Evolutionary conservation across 2,888 invertebrate species (phyloP).

Genomic region (Epirrhoe tristata): DNA sequence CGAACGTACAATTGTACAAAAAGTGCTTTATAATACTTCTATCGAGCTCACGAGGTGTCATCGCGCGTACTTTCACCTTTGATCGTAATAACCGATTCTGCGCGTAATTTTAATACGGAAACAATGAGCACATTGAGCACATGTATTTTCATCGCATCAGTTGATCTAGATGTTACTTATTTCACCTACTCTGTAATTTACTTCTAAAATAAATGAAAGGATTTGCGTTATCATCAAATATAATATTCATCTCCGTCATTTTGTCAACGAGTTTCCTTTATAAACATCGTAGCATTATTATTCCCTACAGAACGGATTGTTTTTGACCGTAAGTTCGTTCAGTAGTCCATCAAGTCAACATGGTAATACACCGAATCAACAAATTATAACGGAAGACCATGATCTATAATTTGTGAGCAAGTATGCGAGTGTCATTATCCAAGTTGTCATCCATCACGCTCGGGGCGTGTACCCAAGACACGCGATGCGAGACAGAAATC

Average conservation of each 20-base stretch:
- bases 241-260: background rate
- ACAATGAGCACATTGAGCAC: conserved; percentile 21
- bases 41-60: conserved; percentile 25
- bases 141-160: conserved; percentile 14
- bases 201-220: too few relatives aligned
- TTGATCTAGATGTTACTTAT: too few relatives aligned
- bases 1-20: conserved; percentile 31
- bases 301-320: background rate
- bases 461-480: conserved; percentile 47
- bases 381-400: conserved; percentile 39
- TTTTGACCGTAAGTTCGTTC: conserved; percentile 1
- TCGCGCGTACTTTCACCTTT: conserved; percentile 29
- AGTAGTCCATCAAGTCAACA: conserved; percentile 24
- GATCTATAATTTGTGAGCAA: conserved; percentile 35
- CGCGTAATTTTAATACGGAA: conserved; percentile 10
- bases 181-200: too few relatives aligned
- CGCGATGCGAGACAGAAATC: conserved; percentile 51
- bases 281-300: background rate
- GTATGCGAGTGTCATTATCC: conserved; percentile 39
- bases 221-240: background rate
- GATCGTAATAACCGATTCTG: conserved; percentile 22
- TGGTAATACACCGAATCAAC: conserved; percentile 36
- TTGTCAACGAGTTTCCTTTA: background rate
- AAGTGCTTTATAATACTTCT: conserved; percentile 26
- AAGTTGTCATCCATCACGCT: conserved; percentile 60